Evolutionary conservation across 2,113 vertebrate genomes (phyloP), one percentile per base, ranked within the genome.

Genomic region (Forbesichthys papilliferus): DNA sequence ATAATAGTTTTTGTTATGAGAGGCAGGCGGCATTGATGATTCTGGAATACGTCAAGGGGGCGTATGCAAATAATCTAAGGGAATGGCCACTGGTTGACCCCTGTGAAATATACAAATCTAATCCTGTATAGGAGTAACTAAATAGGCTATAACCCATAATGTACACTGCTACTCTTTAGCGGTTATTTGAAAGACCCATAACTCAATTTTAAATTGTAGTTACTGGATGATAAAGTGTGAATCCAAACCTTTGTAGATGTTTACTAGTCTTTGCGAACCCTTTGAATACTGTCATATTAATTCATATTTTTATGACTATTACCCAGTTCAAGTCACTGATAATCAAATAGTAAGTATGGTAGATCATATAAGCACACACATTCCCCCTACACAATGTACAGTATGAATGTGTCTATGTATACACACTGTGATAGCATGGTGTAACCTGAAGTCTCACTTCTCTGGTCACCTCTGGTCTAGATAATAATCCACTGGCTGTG

Each of bases 1-100:
- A 76, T 84, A 86, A 88, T 87, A 69, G 71, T 82, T 82, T 64
- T 84, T 80, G 74, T 82, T 87, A 88, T 89, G 81, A 75, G 79
- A 66, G 71, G 86, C 81, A 88, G 86, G 83, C 61, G 79, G 53
- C 58, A 66, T 47, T 86, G 86, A 88, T 88, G 83, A 84, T 75
- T 80, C 57, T 69, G 51, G 82, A 78, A 80, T 79, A 74, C 81
- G 89, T 87, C 69, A 80, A 71, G 48, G 83, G 61, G 71, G 84
- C 77, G 81, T 86, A 77, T 79, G 77, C 66, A 79, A 82, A 73
- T 84, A 61, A 75, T 62, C 62, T 77, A 81, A 82, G 68, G 69
- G 59, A 64, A 53, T 84, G 81, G 58, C 80, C 86, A 75, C 64
- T 75, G 68, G 58, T 60, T 86, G 82, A 89, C 83, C 86, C 69